phyloP scores from a whole-genome alignment of 2,113 vertebrate species.

The Gymnocephalus cernua region DNA sequence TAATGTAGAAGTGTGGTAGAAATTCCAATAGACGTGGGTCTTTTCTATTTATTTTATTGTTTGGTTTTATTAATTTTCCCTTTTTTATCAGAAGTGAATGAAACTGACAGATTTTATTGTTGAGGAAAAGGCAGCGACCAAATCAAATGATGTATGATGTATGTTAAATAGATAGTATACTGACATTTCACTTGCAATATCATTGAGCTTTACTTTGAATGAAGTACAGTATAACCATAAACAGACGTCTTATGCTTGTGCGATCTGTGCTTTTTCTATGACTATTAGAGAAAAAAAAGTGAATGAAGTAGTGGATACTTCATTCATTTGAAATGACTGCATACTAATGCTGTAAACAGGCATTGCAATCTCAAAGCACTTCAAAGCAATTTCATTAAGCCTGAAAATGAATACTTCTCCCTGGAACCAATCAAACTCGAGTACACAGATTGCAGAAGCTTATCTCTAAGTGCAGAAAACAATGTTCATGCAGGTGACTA shows the following conservation, averaged over 20 bases:
- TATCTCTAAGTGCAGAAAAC: neutral
- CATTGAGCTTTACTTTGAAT: neutral
- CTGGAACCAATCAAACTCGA: neutral
- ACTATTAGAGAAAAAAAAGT: neutral
- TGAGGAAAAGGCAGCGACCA: neutral
- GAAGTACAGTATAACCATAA: neutral
- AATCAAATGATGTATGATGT: neutral
- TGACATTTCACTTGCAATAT: neutral
- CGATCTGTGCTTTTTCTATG: neutral
- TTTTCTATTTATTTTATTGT: constrained; percentile 28
- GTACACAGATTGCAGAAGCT: neutral
- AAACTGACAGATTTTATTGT: neutral
- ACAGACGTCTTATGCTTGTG: neutral
- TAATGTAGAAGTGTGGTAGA: constrained; percentile 52
- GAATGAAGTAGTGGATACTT: neutral
- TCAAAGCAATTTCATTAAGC: neutral
- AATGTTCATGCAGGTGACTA: neutral
- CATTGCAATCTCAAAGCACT: neutral
- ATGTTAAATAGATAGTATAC: neutral
- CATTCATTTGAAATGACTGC: neutral
- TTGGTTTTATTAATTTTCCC: constrained; percentile 9
- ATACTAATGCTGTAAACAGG: neutral
- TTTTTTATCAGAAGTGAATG: neutral
- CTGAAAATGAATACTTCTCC: neutral
- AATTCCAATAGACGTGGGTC: constrained; percentile 36